Evolutionary conservation across 64 coral and sea anemone genomes (phyloP).

Genomic region (Orbicella faveolata): DNA sequence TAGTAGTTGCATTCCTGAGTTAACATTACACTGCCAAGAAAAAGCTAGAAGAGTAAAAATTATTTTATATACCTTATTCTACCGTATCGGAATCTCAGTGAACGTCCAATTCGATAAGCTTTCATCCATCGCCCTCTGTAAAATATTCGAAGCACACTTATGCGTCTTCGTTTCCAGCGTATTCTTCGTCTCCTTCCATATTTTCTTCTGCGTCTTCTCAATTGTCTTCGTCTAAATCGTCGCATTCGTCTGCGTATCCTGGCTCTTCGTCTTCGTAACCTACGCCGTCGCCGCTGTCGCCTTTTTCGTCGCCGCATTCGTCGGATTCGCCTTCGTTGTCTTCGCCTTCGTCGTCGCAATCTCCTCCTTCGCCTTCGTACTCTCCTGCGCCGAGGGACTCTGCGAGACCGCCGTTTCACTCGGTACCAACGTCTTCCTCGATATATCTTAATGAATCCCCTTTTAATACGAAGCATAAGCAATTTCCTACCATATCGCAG

Average conservation of each 20-base stretch:
- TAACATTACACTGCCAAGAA: too few species aligned
- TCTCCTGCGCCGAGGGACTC: conserved; percentile 1
- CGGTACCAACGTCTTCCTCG: background rate
- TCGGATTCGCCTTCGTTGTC: background rate
- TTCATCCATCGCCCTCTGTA: background rate
- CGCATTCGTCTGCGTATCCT: background rate
- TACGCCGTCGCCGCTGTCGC: background rate
- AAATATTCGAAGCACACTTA: background rate
- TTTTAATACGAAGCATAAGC: background rate
- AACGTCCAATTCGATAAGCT: background rate
- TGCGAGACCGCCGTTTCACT: background rate
- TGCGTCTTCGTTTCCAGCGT: background rate
- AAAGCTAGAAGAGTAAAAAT: background rate
- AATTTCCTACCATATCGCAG: background rate
- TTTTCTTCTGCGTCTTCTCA: background rate
- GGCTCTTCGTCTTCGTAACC: conserved; percentile 2
- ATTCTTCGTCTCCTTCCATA: background rate
- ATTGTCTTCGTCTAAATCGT: background rate
- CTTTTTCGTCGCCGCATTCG: conserved; percentile 17
- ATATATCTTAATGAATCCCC: background rate
- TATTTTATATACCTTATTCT: background rate
- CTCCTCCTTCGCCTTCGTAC: background rate
- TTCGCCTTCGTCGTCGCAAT: background rate
- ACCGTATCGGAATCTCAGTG: background rate
- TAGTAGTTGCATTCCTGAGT: too few species aligned